Evolutionary conservation across 2,888 invertebrate genomes (phyloP).

Genomic region (Schrankia costaestrigalis): DNA sequence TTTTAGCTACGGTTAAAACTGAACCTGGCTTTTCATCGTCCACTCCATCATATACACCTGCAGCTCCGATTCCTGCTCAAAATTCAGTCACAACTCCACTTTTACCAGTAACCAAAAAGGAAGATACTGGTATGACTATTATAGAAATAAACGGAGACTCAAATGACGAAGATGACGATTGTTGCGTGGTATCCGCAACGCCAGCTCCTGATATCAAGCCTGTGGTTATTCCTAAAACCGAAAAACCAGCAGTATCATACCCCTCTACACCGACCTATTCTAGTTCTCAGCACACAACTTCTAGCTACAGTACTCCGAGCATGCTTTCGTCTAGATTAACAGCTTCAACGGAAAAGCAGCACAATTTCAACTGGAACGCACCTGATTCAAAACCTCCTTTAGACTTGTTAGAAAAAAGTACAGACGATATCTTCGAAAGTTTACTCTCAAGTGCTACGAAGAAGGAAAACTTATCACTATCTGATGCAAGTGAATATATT

Average conservation of each 20-base stretch:
- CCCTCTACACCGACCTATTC: slow-evolving; percentile 48
- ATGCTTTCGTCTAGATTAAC: slow-evolving; percentile 40
- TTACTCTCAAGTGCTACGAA: slow-evolving; percentile 62
- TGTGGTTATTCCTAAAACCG: slow-evolving; percentile 60
- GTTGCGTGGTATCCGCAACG: slow-evolving; percentile 72
- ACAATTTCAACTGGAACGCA: slow-evolving; percentile 74
- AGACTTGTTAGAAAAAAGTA: slow-evolving; percentile 67
- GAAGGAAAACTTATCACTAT: slow-evolving; percentile 57
- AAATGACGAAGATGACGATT: slow-evolving; percentile 74
- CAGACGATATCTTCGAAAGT: slow-evolving; percentile 74
- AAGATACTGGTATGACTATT: slow-evolving; percentile 55
- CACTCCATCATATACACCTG: slow-evolving; percentile 7
- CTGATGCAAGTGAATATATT: slow-evolving; percentile 81
- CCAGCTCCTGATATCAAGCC: slow-evolving; percentile 70
- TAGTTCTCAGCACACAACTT: slow-evolving; percentile 28
- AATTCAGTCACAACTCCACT: slow-evolving; percentile 33
- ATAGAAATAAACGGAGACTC: slow-evolving; percentile 76
- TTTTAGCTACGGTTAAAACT: slow-evolving; percentile 58
- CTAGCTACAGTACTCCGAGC: slow-evolving; percentile 40
- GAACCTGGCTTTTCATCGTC: slow-evolving; percentile 45
- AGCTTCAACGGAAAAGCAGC: slow-evolving; percentile 66
- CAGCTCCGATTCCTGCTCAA: not conserved
- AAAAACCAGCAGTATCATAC: slow-evolving; percentile 43
- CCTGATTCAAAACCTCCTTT: slow-evolving; percentile 69
- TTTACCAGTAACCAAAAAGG: slow-evolving; percentile 60